phyloP scores from a whole-genome alignment of 2,888 invertebrate species.

The Rambutsinella grinnellia region DNA sequence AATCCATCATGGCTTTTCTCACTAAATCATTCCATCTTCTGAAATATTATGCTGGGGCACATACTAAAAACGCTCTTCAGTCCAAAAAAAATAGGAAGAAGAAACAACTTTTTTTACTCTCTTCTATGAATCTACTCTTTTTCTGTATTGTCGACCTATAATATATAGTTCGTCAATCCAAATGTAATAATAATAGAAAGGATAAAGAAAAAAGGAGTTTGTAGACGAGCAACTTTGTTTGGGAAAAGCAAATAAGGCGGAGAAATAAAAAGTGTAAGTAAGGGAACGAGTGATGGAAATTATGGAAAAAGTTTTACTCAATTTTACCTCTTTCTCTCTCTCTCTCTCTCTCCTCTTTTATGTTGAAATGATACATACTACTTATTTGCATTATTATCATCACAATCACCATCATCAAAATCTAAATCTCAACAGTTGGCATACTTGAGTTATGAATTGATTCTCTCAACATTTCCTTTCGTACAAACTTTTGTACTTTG shows the following conservation, averaged over 20 bases:
- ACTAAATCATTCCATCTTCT: slow-evolving; percentile 62
- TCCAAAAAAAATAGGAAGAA: background rate
- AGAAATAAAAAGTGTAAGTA: slow-evolving; percentile 10
- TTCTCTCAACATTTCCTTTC: too few relatives aligned
- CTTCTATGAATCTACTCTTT: background rate
- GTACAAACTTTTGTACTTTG: too few relatives aligned
- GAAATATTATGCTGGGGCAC: background rate
- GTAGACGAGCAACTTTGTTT: background rate
- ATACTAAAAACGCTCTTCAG: background rate
- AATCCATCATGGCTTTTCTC: slow-evolving; percentile 66
- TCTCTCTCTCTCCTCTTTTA: background rate
- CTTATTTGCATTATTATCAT: background rate
- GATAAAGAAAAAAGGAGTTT: background rate
- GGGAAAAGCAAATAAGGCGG: slow-evolving; percentile 1
- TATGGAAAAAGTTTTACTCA: background rate
- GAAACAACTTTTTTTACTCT: background rate
- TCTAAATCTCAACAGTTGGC: too few relatives aligned
- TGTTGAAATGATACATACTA: slow-evolving; percentile 11
- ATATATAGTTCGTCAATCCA: background rate
- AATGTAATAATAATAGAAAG: background rate
- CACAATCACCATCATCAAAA: background rate
- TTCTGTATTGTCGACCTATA: background rate
- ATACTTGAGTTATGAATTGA: too few relatives aligned
- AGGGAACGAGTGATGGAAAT: slow-evolving; percentile 23
- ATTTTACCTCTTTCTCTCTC: background rate